Conservation (phyloP, 2,113 vertebrate species). For the Varanus komodoensis region DNA sequence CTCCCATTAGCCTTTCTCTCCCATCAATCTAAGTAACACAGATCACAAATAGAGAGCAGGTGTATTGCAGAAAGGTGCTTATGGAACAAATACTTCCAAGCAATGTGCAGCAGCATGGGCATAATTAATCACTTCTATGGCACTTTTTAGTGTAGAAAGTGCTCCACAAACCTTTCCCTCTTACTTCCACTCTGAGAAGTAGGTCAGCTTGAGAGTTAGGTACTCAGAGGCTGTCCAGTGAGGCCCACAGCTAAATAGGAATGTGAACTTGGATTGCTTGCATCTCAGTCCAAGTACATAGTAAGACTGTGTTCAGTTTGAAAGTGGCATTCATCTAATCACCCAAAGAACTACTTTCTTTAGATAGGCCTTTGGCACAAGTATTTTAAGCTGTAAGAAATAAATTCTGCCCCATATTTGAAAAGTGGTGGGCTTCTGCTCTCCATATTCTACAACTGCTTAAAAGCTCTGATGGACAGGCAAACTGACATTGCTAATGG, state of each 20-base stretch:
- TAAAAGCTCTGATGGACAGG: constrained; percentile 43
- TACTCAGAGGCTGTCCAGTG: too few species aligned
- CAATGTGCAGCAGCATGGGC: background rate
- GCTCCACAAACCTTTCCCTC: background rate
- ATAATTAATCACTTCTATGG: background rate
- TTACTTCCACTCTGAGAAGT: background rate
- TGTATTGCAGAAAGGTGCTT: background rate
- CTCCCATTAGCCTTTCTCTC: background rate
- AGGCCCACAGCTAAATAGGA: background rate
- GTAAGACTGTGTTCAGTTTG: background rate
- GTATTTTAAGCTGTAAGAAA: constrained; percentile 37
- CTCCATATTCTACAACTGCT: background rate
- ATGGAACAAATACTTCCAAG: background rate
- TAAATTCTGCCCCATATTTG: background rate
- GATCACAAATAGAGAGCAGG: background rate
- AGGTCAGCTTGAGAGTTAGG: background rate
- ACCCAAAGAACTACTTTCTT: constrained; percentile 44
- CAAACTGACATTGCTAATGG: background rate
- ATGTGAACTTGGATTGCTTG: too few species aligned
- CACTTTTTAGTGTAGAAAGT: background rate
- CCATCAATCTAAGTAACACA: background rate
- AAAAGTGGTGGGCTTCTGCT: constrained; percentile 52
- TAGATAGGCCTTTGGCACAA: background rate
- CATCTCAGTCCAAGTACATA: background rate
- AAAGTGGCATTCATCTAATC: constrained; percentile 24